phyloP scores from a whole-genome alignment of 1,140 invertebrate species.

The Epicauta chinensis region DNA sequence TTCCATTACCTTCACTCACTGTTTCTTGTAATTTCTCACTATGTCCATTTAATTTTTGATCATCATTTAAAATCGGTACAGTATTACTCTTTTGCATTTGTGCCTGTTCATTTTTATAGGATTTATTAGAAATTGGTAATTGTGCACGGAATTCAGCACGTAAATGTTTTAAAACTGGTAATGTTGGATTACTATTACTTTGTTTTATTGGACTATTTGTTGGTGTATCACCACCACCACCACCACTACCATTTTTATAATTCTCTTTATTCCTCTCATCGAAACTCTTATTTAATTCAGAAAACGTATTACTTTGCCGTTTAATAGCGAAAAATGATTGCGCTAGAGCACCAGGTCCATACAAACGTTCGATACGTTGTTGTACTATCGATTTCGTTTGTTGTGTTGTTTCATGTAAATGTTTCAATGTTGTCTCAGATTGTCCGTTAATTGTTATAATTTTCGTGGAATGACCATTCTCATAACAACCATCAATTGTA shows the following conservation, averaged over 20 bases:
- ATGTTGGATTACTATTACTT: slow-evolving; percentile 41
- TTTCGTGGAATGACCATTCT: slow-evolving; percentile 4
- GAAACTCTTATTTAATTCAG: slow-evolving; percentile 15
- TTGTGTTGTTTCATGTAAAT: slow-evolving; percentile 22
- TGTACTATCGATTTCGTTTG: slow-evolving; percentile 78
- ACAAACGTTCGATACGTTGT: slow-evolving; percentile 78
- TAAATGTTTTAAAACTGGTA: slow-evolving; percentile 73
- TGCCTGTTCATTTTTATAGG: slow-evolving; percentile 40
- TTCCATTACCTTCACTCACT: slow-evolving; percentile 3
- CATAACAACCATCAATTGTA: slow-evolving; percentile 31
- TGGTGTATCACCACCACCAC: no score
- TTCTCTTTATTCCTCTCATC: slow-evolving; percentile 1
- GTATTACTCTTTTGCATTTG: slow-evolving; percentile 37
- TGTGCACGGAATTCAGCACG: slow-evolving; percentile 79
- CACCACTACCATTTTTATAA: not conserved
- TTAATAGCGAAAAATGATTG: slow-evolving; percentile 61
- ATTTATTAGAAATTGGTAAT: slow-evolving; percentile 56
- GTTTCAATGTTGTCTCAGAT: slow-evolving; percentile 36
- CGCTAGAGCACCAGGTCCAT: slow-evolving; percentile 75
- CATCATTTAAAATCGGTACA: slow-evolving; percentile 32
- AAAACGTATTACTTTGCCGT: slow-evolving; percentile 26
- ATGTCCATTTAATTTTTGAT: slow-evolving; percentile 31
- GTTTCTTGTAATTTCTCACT: slow-evolving; percentile 11
- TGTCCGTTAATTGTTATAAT: slow-evolving; percentile 26
- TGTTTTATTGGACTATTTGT: slow-evolving; percentile 29